phyloP scores from a whole-genome alignment of 2,113 vertebrate species.

The Lonchura striata region DNA sequence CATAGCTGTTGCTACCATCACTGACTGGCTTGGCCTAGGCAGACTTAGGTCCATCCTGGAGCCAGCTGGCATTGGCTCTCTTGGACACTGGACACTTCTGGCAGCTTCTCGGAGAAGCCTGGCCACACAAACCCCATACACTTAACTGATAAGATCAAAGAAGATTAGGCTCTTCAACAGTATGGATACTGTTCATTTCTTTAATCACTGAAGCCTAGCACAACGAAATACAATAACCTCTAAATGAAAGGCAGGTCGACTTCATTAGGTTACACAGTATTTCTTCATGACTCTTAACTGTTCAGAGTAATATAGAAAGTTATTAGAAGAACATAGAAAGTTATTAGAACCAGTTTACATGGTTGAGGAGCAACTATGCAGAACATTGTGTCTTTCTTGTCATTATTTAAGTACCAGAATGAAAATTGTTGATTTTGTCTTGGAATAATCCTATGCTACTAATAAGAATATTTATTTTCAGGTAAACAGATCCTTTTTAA shows the following conservation, averaged over 20 bases:
- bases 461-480: background rate
- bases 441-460: background rate
- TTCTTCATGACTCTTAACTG: background rate
- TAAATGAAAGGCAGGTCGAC: background rate
- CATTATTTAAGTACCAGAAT: background rate
- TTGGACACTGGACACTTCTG: background rate
- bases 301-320: background rate
- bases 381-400: background rate
- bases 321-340: background rate
- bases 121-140: background rate
- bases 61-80: background rate
- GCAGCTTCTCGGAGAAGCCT: background rate
- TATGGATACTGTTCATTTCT: background rate
- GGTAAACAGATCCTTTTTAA: background rate
- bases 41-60: background rate
- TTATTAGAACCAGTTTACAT: background rate
- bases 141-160: background rate
- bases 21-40: background rate
- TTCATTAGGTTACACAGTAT: background rate
- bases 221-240: background rate
- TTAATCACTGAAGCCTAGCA: background rate
- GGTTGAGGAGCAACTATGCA: background rate
- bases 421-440: background rate
- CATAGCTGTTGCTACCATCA: background rate
- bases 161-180: background rate